phyloP scores from a whole-genome alignment of 1,140 invertebrate species.

The Belonocnema kinseyi region DNA sequence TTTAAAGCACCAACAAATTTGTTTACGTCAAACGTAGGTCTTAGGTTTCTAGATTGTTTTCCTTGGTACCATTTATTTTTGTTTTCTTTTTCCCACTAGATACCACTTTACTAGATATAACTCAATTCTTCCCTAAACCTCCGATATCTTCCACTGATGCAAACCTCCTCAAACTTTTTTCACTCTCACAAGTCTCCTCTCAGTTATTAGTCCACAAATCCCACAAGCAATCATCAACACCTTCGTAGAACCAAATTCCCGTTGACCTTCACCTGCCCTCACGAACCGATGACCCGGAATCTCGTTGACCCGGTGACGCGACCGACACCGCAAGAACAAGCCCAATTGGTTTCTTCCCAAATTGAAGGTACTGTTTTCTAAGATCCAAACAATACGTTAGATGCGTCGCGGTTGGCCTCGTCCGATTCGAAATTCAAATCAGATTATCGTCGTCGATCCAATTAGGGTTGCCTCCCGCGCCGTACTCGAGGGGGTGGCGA shows the following conservation, averaged over 20 bases:
- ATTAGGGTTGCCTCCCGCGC: conserved; percentile 57
- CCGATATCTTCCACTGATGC: no score
- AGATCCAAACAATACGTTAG: conserved; percentile 5
- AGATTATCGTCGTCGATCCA: conserved; percentile 68
- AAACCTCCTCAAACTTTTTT: no score
- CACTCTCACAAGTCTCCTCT: background rate
- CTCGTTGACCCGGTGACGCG: conserved; percentile 34
- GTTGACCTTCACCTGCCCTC: conserved; percentile 48
- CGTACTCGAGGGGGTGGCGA: conserved; percentile 36
- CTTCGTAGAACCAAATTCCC: background rate
- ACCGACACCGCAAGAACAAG: conserved; percentile 36
- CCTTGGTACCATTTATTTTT: no score
- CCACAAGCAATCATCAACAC: background rate
- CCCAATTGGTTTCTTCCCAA: conserved; percentile 14
- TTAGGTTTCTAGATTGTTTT: no score
- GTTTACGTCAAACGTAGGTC: no score
- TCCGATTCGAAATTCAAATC: conserved; percentile 69
- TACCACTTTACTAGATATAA: no score
- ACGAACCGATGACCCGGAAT: conserved; percentile 52
- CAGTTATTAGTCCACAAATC: background rate
- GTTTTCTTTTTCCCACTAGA: no score
- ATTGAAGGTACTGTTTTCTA: conserved; percentile 32
- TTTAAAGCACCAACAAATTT: no score
- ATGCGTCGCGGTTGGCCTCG: conserved; percentile 46
- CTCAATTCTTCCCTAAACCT: no score